phyloP scores from a whole-genome alignment of 2,113 vertebrate species.

The Chroicocephalus ridibundus region DNA sequence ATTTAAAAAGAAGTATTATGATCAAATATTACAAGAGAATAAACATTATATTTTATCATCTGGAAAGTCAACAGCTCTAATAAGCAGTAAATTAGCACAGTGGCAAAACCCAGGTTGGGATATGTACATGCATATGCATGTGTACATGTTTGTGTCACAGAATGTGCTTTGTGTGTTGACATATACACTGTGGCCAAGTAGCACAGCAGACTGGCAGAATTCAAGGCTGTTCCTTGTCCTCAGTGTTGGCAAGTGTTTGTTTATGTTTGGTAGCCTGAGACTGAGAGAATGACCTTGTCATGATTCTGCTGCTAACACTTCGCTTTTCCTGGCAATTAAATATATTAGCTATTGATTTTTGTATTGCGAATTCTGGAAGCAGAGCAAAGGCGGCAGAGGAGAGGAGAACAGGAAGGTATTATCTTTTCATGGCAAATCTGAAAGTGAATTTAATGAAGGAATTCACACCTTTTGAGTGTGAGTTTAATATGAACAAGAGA shows the following conservation, averaged over 20 bases:
- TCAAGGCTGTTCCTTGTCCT: background rate
- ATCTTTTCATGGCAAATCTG: background rate
- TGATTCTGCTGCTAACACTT: background rate
- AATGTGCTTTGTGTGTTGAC: background rate
- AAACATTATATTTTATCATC: background rate
- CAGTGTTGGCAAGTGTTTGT: background rate
- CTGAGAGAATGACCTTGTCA: background rate
- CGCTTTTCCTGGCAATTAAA: background rate
- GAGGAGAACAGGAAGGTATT: background rate
- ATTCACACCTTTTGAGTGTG: background rate
- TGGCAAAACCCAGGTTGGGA: background rate
- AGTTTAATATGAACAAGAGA: background rate
- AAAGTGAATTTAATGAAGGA: background rate
- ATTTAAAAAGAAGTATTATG: background rate
- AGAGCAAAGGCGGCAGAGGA: background rate
- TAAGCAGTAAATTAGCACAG: background rate
- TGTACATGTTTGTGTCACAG: background rate
- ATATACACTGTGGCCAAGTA: background rate
- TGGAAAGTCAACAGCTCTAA: background rate
- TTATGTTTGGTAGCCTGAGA: background rate
- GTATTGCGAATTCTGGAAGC: background rate
- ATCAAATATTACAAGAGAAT: background rate
- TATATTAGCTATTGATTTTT: background rate
- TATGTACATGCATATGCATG: fast-evolving
- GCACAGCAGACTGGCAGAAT: background rate